These are phyloP conservation scores for Norana najaformis DNA, from an alignment of 2,888 invertebrate genomes.

Conservation along the genomic window DNA sequence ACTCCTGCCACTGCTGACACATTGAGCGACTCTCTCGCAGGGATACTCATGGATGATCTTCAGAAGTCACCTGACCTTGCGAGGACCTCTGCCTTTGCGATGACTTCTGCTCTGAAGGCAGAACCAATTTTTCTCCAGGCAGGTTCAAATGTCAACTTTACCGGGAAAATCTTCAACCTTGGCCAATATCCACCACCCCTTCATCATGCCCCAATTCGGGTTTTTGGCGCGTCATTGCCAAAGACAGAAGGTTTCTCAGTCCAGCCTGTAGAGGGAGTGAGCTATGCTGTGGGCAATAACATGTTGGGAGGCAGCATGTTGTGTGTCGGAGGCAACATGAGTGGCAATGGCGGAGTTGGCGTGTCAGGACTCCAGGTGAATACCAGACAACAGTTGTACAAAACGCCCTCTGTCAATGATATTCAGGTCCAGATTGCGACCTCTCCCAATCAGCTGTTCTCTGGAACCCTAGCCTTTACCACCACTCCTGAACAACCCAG, in stretches of 20 bases:
- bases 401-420: background rate
- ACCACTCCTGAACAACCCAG: background rate
- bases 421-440: background rate
- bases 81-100: background rate
- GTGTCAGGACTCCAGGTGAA: background rate
- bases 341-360: background rate
- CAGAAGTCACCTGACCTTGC: background rate
- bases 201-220: background rate
- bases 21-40: slow-evolving; percentile 47
- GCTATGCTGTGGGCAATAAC: background rate
- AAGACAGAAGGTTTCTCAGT: background rate
- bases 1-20: slow-evolving; percentile 33
- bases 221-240: background rate
- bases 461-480: background rate
- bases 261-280: background rate
- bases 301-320: background rate
- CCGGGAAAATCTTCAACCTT: background rate
- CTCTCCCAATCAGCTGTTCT: background rate
- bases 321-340: slow-evolving; percentile 21
- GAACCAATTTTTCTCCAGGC: background rate
- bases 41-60: slow-evolving; percentile 52
- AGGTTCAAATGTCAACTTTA: background rate
- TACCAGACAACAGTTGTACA: background rate
- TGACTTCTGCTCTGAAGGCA: background rate
- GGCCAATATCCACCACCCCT: background rate